Evolutionary conservation across 1,140 invertebrate species (phyloP).

Genomic region (Heterodera carotae): DNA sequence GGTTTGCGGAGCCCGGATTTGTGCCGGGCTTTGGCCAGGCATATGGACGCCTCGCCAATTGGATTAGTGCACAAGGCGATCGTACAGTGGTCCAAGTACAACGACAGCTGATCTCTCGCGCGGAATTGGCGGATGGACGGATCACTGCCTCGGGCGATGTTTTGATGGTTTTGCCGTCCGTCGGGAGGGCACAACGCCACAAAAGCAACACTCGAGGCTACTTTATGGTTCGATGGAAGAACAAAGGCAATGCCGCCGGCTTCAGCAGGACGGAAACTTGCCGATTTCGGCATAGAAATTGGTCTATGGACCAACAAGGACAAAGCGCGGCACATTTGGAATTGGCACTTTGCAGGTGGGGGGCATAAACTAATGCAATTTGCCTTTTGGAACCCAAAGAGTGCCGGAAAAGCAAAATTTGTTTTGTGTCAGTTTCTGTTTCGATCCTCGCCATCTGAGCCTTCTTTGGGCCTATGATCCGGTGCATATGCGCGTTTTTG

Average conservation of each 20-base stretch:
- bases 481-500: conserved; percentile 32
- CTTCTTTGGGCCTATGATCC: conserved; percentile 36
- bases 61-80: conserved; percentile 89
- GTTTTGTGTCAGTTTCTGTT: conserved; percentile 38
- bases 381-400: no score
- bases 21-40: conserved; percentile 76
- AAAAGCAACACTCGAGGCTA: conserved; percentile 36
- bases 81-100: conserved; percentile 92
- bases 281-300: conserved; percentile 19
- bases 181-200: conserved; percentile 26
- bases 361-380: no score
- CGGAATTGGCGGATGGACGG: conserved; percentile 48
- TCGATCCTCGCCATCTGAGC: conserved; percentile 24
- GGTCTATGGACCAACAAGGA: not conserved
- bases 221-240: conserved; percentile 43
- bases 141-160: conserved; percentile 49
- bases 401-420: conserved; percentile 9
- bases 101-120: conserved; percentile 82
- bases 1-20: conserved; percentile 80
- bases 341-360: not conserved
- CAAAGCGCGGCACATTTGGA: not conserved
- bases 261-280: not conserved
- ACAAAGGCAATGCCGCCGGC: not conserved
- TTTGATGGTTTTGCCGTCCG: conserved; percentile 35
- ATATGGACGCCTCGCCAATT: conserved; percentile 79